Base-by-base conservation (phyloP, 2,888 invertebrate species). In the Lithophane socia region DNA sequence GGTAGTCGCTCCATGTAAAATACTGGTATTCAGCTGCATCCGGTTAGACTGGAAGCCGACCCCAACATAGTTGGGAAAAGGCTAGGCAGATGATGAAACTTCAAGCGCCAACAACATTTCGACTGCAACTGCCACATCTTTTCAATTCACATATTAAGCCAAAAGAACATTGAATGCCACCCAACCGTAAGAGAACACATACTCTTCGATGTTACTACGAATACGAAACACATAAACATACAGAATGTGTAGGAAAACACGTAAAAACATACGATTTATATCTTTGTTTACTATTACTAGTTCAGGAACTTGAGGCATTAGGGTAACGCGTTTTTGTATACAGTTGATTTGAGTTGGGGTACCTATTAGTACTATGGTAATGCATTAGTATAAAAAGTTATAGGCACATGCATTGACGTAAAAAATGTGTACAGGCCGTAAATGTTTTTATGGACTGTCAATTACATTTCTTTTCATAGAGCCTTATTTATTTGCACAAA, bases 231-330 rank as follows among this genome's bases (percentile, higher is more conserved):
- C 64, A 80, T 71, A 77, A 81, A 77, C 18, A 47, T 77, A 71
- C 21, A 21, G 61, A 71, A 81, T 65, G 56, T 68, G 61, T 77
- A 71, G 54, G 47, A 85, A 83, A 75, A 82, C 70, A 78, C 67
- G 78, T 76, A 75, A 75, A 75, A 86, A 73, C 76, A 71, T 78
- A 71, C 29, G 72, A 84, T 87, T 87, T 87, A 87, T 82, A 63
- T 75, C 49, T 76, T 72, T 86, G 86, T 86, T 86, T 87, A 87
- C 87, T 77, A 44, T 24, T 4, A 56, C 47, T 63, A 73, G 65
- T 67, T 75, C 56, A 18, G 65, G 56, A 82, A 77, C 47, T 72
- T 72, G 21, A 64, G 47, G 3, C 67, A 60, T 73, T 83, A 73
- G 47, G 49, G 64, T 65, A 68, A 65, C 24, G 68, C 42, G 52